phyloP scores from a whole-genome alignment of 2,113 vertebrate species.

The Colossoma macropomum region DNA sequence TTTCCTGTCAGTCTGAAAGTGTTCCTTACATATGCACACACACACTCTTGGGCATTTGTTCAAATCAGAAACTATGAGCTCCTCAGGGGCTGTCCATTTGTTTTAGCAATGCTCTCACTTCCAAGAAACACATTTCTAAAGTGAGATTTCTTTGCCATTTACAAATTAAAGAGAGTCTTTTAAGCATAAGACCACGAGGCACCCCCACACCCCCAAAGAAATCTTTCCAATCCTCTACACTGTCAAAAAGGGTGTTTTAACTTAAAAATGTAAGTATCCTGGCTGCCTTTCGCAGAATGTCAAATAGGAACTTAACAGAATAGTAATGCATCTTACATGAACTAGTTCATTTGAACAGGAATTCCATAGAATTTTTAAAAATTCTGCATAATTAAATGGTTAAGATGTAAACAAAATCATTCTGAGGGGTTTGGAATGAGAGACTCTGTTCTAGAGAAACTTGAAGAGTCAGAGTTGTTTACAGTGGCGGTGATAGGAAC shows the following conservation, averaged over 20 bases:
- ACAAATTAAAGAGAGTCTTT: constrained; percentile 52
- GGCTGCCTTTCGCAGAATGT: not conserved
- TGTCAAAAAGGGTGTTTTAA: not conserved
- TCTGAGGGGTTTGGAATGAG: no score
- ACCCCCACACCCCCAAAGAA: not conserved
- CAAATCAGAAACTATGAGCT: constrained; percentile 24
- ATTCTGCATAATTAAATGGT: no score
- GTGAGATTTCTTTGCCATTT: constrained; percentile 46
- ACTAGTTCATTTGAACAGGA: no score
- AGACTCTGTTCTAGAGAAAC: no score
- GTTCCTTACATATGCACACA: not conserved
- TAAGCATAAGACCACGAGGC: constrained; percentile 40
- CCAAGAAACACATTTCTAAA: constrained; percentile 57
- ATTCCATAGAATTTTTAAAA: no score
- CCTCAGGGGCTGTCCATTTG: constrained; percentile 11
- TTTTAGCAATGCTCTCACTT: constrained; percentile 37
- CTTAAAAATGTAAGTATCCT: not conserved
- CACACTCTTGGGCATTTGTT: constrained; percentile 2
- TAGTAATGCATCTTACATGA: no score
- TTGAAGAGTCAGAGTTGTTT: no score
- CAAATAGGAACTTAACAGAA: no score
- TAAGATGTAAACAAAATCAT: no score
- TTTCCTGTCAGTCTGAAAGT: constrained; percentile 3
- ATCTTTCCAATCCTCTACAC: constrained; percentile 39
- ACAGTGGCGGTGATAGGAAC: no score